Evolutionary conservation across 2,888 invertebrate genomes (phyloP), one percentile per base, ranked within the genome.

Genomic region (Drosophila mayaguana): DNA sequence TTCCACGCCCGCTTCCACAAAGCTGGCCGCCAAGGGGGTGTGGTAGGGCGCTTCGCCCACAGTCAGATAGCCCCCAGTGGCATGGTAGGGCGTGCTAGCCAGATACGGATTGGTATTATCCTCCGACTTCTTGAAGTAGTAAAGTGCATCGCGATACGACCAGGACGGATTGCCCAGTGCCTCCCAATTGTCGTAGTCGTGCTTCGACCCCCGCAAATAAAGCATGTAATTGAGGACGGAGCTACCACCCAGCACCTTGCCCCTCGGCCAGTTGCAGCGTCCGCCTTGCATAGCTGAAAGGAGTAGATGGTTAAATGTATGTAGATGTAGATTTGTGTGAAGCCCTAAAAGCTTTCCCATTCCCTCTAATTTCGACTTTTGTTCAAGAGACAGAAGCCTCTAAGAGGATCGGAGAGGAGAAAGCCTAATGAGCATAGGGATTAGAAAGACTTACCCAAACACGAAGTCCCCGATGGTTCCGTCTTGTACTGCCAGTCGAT

Each of bases 401-500:
- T 32, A 11, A 11, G 11, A n/a, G 7, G 8, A 7, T 2, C 16
- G 16, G 38, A 38, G 16, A 38, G 16, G 9, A 32, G 9, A 11
- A 9, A 32, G 0, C 32, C 11, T 32, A 9, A 11, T 32, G 32
- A n/a, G 38, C 9, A 42, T 2, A 18, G 40, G 11, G n/a, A 3
- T 42, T 11, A 16, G 11, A 25, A 7, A 12, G 5, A 22, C 90
- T 91, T 93, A 97, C 97, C 97, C 90, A 97, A 94, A 91, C 97
- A 97, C 18, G 95, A 95, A 7, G 95, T 96, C 46, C 96, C 96
- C 85, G 97, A 96, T 0, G 98, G 97, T 91, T 98, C 98, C 2
- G 97, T 97, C 93, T 98, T 98, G 92, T 97, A 98, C 90, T 97
- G 96, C 98, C 98, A 98, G 92, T 98, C 98, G 59, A 98, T 93